Percentiles rank a stretch among this genome's conserved stretches.
These are phyloP conservation scores for Drosophila nigrodunni DNA, from an alignment of 1,140 invertebrate genomes.

Conservation along the genomic window DNA sequence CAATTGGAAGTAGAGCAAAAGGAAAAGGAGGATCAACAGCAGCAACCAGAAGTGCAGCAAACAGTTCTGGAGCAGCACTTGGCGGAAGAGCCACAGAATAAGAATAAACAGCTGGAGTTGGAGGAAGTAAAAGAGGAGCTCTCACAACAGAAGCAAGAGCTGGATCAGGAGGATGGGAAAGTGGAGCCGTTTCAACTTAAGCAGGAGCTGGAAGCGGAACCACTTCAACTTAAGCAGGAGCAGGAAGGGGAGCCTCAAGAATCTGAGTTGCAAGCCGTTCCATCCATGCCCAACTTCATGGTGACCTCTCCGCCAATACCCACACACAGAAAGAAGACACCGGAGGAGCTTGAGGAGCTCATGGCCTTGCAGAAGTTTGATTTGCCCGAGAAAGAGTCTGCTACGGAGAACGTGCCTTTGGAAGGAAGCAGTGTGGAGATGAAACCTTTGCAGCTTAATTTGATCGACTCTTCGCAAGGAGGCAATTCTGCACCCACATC, in stretches of 20 bases:
- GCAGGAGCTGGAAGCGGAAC: not conserved
- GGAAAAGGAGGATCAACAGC: not conserved
- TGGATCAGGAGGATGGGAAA: not conserved
- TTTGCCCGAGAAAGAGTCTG: not conserved
- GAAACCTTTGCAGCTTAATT: conserved; percentile 28
- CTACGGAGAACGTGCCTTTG: not conserved
- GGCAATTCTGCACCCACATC: conserved; percentile 44
- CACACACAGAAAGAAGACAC: conserved; percentile 52
- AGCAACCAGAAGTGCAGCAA: not conserved
- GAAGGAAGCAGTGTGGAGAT: not conserved
- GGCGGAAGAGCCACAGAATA: not conserved
- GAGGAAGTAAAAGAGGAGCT: not conserved
- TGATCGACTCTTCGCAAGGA: conserved; percentile 6
- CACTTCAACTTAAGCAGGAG: not conserved
- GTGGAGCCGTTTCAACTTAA: not conserved
- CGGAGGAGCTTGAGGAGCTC: conserved; percentile 44
- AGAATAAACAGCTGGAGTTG: not conserved
- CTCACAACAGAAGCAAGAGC: not conserved
- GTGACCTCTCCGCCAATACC: conserved; percentile 61
- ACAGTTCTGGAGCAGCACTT: not conserved
- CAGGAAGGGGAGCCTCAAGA: not conserved
- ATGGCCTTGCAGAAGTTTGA: conserved; percentile 15
- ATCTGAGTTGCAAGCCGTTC: not conserved
- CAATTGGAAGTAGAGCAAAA: not conserved
- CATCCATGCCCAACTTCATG: not conserved